These are phyloP conservation scores for Rhamnusium bicolor DNA, from an alignment of 2,888 invertebrate genomes.

Conservation along the genomic window DNA sequence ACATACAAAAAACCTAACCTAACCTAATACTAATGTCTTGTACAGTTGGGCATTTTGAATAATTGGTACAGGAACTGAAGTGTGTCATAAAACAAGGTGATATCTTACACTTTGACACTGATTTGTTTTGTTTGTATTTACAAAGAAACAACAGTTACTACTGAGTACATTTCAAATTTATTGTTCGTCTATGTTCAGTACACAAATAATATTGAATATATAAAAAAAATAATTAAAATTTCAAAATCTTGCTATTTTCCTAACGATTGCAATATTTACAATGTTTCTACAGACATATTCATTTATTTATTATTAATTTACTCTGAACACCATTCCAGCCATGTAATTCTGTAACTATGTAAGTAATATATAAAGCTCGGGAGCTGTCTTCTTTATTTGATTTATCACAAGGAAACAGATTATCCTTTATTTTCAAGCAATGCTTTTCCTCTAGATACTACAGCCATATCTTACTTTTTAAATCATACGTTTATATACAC, in stretches of 20 bases:
- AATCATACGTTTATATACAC: not conserved
- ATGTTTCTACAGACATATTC: conserved; percentile 19
- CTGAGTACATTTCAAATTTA: conserved; percentile 19
- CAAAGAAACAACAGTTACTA: not conserved
- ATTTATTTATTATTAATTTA: conserved; percentile 8
- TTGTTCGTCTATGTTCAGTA: conserved; percentile 20
- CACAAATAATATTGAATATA: conserved; percentile 17
- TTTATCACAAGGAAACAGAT: not conserved
- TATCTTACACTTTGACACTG: too few relatives aligned
- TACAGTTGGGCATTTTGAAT: too few relatives aligned
- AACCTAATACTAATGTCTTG: too few relatives aligned
- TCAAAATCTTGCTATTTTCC: conserved; percentile 3
- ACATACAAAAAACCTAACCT: too few relatives aligned
- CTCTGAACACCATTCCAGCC: conserved; percentile 1
- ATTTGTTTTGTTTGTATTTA: not conserved
- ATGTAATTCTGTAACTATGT: not conserved
- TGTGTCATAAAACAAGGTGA: too few relatives aligned
- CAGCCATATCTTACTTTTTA: not conserved
- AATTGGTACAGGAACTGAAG: too few relatives aligned
- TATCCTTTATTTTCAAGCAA: not conserved
- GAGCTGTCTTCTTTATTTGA: not conserved
- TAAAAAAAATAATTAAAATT: conserved; percentile 22
- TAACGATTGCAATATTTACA: conserved; percentile 11
- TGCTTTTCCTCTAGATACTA: not conserved
- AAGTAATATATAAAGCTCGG: not conserved